Conservation (phyloP, 2,797 vertebrate species). For the Sebastiscus albofasciatus region DNA sequence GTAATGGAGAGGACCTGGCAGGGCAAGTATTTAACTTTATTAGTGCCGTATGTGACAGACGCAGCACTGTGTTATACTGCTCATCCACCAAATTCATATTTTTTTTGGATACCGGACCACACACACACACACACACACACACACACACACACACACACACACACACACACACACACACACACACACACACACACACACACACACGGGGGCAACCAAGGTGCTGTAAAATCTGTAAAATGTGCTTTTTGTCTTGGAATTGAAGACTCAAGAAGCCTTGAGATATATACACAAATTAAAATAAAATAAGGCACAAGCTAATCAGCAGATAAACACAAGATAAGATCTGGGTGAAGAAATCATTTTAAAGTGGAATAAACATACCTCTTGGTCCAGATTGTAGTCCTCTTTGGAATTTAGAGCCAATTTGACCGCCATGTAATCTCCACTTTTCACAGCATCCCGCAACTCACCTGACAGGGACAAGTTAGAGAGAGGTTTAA, state of each 20-base stretch:
- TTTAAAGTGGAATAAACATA: constrained; percentile 57
- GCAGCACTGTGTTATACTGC: neutral
- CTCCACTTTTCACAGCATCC: constrained; percentile 96
- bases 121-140: constrained; percentile 28
- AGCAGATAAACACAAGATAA: neutral
- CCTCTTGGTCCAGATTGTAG: constrained; percentile 98
- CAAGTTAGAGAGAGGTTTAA: neutral
- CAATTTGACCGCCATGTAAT: constrained; percentile 94
- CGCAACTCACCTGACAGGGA: constrained; percentile 86
- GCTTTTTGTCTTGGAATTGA: constrained; percentile 16
- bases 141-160: neutral
- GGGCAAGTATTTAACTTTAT: neutral
- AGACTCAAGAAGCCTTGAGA: neutral
- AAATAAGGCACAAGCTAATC: neutral
- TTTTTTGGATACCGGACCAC: neutral
- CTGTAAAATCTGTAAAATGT: constrained; percentile 10
- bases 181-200: constrained; percentile 13
- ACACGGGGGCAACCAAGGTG: constrained; percentile 75
- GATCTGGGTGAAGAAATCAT: neutral
- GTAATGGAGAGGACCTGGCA: neutral
- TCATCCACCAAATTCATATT: neutral
- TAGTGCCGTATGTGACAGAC: neutral
- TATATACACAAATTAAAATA: neutral
- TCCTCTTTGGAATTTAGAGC: constrained; percentile 94
- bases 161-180: neutral